These are phyloP conservation scores for Melinaea menophilus DNA, from an alignment of 2,888 invertebrate genomes.

Conservation along the genomic window DNA sequence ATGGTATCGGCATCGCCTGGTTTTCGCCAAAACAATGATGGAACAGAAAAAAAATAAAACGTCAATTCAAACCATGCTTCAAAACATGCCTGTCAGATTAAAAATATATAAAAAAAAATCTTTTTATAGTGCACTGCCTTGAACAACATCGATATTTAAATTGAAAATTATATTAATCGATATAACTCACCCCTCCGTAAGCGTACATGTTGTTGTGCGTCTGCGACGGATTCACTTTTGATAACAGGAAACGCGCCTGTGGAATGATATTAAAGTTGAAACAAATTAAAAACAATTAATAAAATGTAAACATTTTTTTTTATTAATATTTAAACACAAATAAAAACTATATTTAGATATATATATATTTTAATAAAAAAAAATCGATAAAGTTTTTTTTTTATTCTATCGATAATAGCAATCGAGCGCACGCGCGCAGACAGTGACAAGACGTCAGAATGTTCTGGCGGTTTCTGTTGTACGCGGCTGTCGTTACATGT, in stretches of 20 bases:
- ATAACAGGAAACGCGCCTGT: conserved; percentile 96
- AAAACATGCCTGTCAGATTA: conserved; percentile 35
- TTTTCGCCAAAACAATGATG: conserved; percentile 70
- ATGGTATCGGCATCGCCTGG: conserved; percentile 84
- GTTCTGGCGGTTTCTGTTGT: conserved; percentile 60
- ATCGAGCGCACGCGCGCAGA: conserved; percentile 16
- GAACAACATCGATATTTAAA: conserved; percentile 11
- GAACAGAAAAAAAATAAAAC: conserved; percentile 65
- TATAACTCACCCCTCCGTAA: conserved; percentile 88
- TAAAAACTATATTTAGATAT: too few species aligned
- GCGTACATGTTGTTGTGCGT: conserved; percentile 99
- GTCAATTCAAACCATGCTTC: conserved; percentile 63
- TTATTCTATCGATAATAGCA: conserved; percentile 21
- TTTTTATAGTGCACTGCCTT: conserved; percentile 18
- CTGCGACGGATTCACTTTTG: conserved; percentile 99
- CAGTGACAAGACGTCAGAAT: conserved; percentile 54
- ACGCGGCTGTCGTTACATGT: conserved; percentile 63
- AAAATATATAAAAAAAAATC: conserved; percentile 24
- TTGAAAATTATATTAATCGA: not conserved
- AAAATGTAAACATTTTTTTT: not conserved
- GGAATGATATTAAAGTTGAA: conserved; percentile 37
- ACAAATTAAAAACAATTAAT: conserved; percentile 5
- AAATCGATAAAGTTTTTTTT: conserved; percentile 2
- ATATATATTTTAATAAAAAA: conserved; percentile 5
- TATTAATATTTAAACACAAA: too few species aligned